phyloP scores from a whole-genome alignment of 2,113 vertebrate genomes.

The Rhinoderma darwinii region DNA sequence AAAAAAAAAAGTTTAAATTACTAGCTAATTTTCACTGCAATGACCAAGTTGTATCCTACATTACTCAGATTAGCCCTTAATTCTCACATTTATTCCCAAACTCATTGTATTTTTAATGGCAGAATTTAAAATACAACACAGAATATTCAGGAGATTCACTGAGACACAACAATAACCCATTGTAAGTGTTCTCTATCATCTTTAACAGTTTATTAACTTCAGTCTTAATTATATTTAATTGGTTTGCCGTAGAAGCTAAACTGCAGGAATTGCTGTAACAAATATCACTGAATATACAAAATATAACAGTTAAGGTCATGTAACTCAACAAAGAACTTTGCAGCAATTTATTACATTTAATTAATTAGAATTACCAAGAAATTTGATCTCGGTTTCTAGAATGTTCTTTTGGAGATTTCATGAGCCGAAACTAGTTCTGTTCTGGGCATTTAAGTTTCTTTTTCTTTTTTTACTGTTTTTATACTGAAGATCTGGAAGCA shows the following conservation, averaged over 20 bases:
- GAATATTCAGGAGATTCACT: background rate
- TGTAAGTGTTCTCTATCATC: conserved; percentile 24
- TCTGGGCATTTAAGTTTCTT: background rate
- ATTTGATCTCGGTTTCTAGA: conserved; percentile 5
- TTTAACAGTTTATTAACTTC: conserved; percentile 56
- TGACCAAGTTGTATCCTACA: background rate
- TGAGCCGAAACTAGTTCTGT: conserved; percentile 27
- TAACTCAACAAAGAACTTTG: conserved; percentile 15
- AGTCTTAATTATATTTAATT: conserved; percentile 50
- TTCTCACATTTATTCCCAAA: conserved; percentile 21
- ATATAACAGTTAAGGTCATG: conserved; percentile 31
- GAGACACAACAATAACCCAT: conserved; percentile 40
- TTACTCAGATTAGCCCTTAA: conserved; percentile 8
- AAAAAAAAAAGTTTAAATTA: too few relatives aligned
- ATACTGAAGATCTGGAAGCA: background rate
- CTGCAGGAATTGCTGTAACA: conserved; percentile 18
- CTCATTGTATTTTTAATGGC: conserved; percentile 38
- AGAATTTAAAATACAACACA: conserved; percentile 8
- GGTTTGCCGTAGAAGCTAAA: conserved; percentile 41
- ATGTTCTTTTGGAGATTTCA: conserved; percentile 26
- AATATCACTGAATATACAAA: conserved; percentile 50
- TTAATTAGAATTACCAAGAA: conserved; percentile 36
- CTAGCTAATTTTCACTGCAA: background rate
- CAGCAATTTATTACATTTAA: conserved; percentile 50
- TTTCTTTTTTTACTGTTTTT: background rate